These are phyloP conservation scores for Labroides dimidiatus DNA, from an alignment of 2,797 vertebrate species.

Conservation along the genomic window DNA sequence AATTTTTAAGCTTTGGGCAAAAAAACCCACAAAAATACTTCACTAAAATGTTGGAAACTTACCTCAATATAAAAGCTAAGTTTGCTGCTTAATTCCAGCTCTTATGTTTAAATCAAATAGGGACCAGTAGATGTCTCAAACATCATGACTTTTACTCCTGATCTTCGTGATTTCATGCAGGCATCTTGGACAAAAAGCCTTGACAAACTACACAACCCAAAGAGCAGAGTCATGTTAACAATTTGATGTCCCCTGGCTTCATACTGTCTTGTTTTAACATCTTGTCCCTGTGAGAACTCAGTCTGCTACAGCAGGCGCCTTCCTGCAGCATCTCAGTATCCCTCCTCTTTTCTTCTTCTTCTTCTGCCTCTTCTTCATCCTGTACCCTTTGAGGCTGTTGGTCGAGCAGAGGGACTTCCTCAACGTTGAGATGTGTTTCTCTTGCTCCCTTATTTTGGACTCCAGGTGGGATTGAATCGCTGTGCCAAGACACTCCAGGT, in stretches of 20 bases:
- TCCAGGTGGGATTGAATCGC: constrained; percentile 94
- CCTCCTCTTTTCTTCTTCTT: constrained; percentile 37
- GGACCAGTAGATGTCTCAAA: no score
- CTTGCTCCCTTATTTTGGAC: constrained; percentile 88
- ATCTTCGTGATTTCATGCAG: not conserved
- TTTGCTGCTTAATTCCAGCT: no score
- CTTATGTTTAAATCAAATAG: no score
- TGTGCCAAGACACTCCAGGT: constrained; percentile 88
- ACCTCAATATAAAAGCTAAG: no score
- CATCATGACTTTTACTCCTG: no score
- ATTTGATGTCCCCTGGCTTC: not conserved
- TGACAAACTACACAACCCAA: not conserved
- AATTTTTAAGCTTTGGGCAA: no score
- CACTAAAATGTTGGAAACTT: no score
- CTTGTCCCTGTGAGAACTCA: constrained; percentile 12
- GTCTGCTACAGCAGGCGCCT: constrained; percentile 36
- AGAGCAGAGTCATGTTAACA: not conserved
- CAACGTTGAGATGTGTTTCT: constrained; percentile 84
- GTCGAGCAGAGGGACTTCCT: constrained; percentile 88
- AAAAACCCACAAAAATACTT: no score
- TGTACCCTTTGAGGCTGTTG: constrained; percentile 75
- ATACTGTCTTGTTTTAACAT: not conserved
- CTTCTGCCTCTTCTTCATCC: constrained; percentile 76
- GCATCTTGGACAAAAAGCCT: not conserved
- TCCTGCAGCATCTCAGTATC: constrained; percentile 66